phyloP scores from a whole-genome alignment of 2,797 vertebrate species.

The Euphonia xanthogaster region DNA sequence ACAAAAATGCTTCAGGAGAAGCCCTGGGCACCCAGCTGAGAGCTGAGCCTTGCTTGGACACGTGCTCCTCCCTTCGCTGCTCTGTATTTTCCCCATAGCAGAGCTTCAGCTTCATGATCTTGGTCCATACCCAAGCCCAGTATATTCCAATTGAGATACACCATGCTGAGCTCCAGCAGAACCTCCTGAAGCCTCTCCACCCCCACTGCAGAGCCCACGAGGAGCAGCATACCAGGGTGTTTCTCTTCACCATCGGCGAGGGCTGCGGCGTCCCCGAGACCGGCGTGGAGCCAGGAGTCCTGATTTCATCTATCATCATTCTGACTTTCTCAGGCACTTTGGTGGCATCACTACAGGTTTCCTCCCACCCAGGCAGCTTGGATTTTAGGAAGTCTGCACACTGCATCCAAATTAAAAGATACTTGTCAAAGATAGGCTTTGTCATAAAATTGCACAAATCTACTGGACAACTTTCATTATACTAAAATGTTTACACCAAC shows the following conservation, averaged over 20 bases:
- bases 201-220: neutral
- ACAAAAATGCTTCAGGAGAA: neutral
- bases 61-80: neutral
- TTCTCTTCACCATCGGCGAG: conserved; percentile 79
- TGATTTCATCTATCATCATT: conserved; percentile 88
- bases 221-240: conserved; percentile 72
- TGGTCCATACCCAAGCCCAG: neutral
- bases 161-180: neutral
- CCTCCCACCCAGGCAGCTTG: conserved; percentile 90
- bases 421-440: neutral
- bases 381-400: conserved; percentile 85
- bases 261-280: conserved; percentile 81
- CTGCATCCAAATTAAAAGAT: conserved; percentile 70
- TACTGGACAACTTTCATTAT: neutral
- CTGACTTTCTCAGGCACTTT: conserved; percentile 88
- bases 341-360: conserved; percentile 89
- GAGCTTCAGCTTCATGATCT: neutral
- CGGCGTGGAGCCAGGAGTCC: conserved; percentile 71
- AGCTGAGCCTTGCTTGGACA: neutral
- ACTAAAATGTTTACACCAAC: neutral
- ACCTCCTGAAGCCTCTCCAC: neutral
- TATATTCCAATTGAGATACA: neutral
- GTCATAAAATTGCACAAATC: neutral
- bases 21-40: neutral
- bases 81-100: neutral